phyloP scores from a whole-genome alignment of 2,797 vertebrate species.

The Hippocampus kuda region DNA sequence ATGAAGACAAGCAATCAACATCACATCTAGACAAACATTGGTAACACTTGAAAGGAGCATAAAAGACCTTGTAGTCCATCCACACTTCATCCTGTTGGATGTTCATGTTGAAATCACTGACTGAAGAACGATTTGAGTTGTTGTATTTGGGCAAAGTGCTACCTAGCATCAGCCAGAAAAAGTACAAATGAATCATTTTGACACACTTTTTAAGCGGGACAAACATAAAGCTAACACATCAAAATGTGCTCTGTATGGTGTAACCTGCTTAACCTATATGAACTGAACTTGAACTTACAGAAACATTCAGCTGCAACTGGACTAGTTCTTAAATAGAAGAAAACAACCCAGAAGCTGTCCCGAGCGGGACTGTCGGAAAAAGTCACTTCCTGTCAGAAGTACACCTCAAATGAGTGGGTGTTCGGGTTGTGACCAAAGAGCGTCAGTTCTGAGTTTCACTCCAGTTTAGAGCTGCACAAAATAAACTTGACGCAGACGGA shows the following conservation, averaged over 20 bases:
- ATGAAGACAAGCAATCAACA: not conserved
- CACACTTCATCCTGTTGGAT: too few relatives aligned
- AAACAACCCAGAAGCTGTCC: not conserved
- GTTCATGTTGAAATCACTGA: too few relatives aligned
- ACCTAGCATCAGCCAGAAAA: too few relatives aligned
- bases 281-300: too few relatives aligned
- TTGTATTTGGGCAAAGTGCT: too few relatives aligned
- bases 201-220: too few relatives aligned
- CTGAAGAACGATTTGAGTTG: too few relatives aligned
- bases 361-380: not conserved
- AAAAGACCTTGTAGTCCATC: not conserved
- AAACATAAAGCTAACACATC: too few relatives aligned
- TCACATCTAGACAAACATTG: not conserved
- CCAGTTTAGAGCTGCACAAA: not conserved
- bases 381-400: not conserved
- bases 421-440: not conserved
- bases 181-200: too few relatives aligned
- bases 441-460: not conserved
- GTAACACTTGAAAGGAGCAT: not conserved
- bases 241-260: too few relatives aligned
- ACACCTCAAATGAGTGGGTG: slow-evolving; percentile 1
- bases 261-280: too few relatives aligned
- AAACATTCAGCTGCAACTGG: not conserved
- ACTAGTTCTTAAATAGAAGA: not conserved
- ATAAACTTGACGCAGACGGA: not conserved